Conservation (phyloP, 1,140 invertebrate species). For the Monomorium pharaonis region DNA sequence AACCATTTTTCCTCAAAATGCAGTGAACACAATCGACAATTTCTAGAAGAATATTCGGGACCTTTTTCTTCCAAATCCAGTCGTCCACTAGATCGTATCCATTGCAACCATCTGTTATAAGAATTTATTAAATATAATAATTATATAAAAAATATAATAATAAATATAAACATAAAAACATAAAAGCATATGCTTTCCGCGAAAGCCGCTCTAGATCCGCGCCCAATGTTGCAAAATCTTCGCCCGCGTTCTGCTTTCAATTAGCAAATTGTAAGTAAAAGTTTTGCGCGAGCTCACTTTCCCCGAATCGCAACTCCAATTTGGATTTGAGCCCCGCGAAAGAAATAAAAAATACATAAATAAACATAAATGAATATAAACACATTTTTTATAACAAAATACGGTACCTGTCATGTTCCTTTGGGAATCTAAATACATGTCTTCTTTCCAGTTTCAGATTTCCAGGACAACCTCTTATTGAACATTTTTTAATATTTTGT, state of each 20-base stretch:
- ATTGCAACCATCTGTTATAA: not conserved
- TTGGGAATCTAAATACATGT: not conserved
- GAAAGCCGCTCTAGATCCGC: too few relatives aligned
- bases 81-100: too few relatives aligned
- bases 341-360: too few relatives aligned
- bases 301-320: too few relatives aligned
- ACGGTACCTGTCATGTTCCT: not conserved
- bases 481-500: not conserved
- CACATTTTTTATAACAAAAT: not conserved
- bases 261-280: too few relatives aligned
- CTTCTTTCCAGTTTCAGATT: not conserved
- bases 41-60: not conserved
- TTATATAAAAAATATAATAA: not conserved
- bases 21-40: not conserved
- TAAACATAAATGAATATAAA: too few relatives aligned
- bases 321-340: too few relatives aligned
- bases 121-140: not conserved
- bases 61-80: too few relatives aligned
- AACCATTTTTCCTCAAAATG: conserved; percentile 4
- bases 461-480: not conserved
- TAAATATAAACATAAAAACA: not conserved
- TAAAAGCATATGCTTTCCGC: too few relatives aligned
- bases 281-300: too few relatives aligned
- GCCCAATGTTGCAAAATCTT: too few relatives aligned
- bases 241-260: too few relatives aligned